phyloP scores from a whole-genome alignment of 2,113 vertebrate species.

The Myrmophylax atrothorax region DNA sequence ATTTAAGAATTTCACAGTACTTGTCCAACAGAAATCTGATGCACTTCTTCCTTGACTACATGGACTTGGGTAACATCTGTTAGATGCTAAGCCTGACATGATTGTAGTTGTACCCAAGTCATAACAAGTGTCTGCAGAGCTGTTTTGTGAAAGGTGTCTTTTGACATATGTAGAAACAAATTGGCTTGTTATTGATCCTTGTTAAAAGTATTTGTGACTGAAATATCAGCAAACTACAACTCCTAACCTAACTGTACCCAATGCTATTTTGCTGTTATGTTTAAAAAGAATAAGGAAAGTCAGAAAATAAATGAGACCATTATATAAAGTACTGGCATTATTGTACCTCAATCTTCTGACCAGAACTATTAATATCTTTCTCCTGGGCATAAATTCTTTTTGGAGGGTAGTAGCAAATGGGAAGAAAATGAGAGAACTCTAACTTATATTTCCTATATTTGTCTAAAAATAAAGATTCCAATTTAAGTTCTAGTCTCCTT shows the following conservation, averaged over 20 bases:
- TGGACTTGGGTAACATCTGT: neutral
- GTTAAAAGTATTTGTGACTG: neutral
- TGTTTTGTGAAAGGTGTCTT: neutral
- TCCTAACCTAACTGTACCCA: neutral
- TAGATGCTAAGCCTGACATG: neutral
- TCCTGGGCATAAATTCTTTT: neutral
- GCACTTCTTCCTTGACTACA: neutral
- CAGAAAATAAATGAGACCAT: neutral
- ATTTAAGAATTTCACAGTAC: neutral
- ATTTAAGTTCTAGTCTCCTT: slow-evolving; percentile 55
- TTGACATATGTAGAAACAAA: neutral
- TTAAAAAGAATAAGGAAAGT: neutral
- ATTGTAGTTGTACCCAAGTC: neutral
- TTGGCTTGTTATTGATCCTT: neutral
- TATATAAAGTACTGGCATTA: neutral
- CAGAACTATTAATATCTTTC: neutral
- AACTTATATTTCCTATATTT: slow-evolving; percentile 48
- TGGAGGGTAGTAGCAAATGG: slow-evolving; percentile 5
- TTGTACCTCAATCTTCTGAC: neutral
- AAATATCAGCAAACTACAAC: neutral
- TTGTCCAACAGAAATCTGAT: neutral
- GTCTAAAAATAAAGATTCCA: slow-evolving; percentile 65
- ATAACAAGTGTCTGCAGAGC: neutral
- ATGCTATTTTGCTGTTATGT: neutral
- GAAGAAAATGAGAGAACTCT: slow-evolving; percentile 42